Base-by-base conservation (phyloP, 2,888 invertebrate genomes). In the Ochropleura leucogaster region DNA sequence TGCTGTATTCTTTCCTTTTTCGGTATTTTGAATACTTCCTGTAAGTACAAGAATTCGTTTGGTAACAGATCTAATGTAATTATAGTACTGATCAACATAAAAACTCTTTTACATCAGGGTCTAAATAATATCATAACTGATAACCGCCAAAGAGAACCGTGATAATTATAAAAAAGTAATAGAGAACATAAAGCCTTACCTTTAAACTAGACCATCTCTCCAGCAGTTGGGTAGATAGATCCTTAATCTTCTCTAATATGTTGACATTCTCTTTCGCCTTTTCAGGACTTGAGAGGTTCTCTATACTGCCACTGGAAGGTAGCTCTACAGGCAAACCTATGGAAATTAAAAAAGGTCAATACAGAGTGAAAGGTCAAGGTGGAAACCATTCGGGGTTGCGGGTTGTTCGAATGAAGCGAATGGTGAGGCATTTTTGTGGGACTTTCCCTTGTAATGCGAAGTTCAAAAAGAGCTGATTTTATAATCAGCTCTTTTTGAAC, bases 1-100 rank as follows among this genome's bases (percentile, higher is more conserved):
- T 99, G 99, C 90, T 99, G 99, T 79, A 99, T 98, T 74, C 99
- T 97, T 91, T 99, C 98, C 87, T 99, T 99, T 94, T 99, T 99
- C 1, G 99, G 99, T 90, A 99, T 99, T 92, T 98, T 98, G 93
- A 99, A 99, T 44, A 97, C 96, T 91, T 97, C 96, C 96, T 96
- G 87, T 2, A 90, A 91, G 53, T 6, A 46, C n/a, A 74, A 51
- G 57, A 55, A 4, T 20, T 40, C 10, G 8, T 40, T 55, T 14
- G 10, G 7, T 8, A 42, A 51, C n/a, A 14, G 20, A 14, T 42
- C 30, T 30, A 3, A 57, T 55, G n/a, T 20, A 14, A 47, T 30
- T 30, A 57, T 57, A 14, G 30, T 14, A 57, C 7, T 20, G 55
- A 55, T 30, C 14, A 0, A 20, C 57, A 14, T 14, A 55, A 4